Percentiles rank a stretch among this genome's conserved stretches.
These are phyloP conservation scores for Stenoptilia bipunctidactyla DNA, from an alignment of 2,888 invertebrate species.

Conservation along the genomic window DNA sequence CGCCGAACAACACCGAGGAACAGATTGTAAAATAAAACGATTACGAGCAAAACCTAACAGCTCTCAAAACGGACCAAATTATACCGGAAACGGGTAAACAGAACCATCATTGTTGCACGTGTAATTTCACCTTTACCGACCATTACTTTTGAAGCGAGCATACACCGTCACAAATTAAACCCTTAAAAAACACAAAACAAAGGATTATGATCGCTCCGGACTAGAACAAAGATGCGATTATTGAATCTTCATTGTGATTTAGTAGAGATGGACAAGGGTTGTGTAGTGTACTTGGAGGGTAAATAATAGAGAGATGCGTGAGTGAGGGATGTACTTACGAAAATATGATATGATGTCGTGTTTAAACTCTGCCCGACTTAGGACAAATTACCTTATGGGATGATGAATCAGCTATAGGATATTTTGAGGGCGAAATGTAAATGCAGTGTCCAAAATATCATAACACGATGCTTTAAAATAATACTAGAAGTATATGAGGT, in stretches of 20 bases:
- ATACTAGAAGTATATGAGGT: too few relatives aligned
- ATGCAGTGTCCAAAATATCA: too few relatives aligned
- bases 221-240: too few relatives aligned
- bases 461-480: too few relatives aligned
- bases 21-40: constrained; percentile 45
- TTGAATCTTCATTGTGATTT: too few relatives aligned
- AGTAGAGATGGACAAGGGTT: not conserved
- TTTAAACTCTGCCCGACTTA: constrained; percentile 1
- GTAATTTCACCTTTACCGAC: constrained; percentile 57
- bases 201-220: too few relatives aligned
- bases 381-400: constrained; percentile 30
- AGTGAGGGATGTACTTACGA: constrained; percentile 51
- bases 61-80: constrained; percentile 45
- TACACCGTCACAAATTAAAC: constrained; percentile 11
- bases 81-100: constrained; percentile 44
- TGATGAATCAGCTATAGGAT: not conserved
- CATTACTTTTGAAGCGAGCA: constrained; percentile 52
- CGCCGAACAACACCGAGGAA: constrained; percentile 18
- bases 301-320: constrained; percentile 54
- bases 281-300: constrained; percentile 22
- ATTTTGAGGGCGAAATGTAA: not conserved
- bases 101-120: constrained; percentile 61
- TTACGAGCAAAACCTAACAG: constrained; percentile 45
- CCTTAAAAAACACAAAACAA: too few relatives aligned
- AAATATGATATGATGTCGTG: constrained; percentile 60